Conservation (phyloP, 2,888 invertebrate genomes). For the Cryptops parisi region DNA sequence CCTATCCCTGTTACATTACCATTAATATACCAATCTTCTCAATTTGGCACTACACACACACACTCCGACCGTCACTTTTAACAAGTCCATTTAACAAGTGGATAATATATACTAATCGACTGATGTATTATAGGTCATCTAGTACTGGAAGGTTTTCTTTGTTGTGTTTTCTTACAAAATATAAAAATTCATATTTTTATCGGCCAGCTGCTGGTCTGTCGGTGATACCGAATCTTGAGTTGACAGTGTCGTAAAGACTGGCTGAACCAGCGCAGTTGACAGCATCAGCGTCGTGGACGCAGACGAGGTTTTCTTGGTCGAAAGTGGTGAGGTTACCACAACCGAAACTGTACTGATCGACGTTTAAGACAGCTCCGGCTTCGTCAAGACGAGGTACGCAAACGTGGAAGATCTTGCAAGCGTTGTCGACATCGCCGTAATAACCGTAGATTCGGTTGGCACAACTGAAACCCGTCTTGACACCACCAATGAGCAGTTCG, state of each 20-base stretch:
- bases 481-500: slow-evolving; percentile 23
- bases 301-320: slow-evolving; percentile 22
- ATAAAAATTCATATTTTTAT: no score
- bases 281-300: slow-evolving; percentile 19
- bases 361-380: slow-evolving; percentile 15
- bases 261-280: slow-evolving; percentile 20
- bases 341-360: slow-evolving; percentile 19
- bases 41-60: no score
- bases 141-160: no score
- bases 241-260: slow-evolving; percentile 20
- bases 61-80: no score
- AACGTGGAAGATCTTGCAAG: slow-evolving; percentile 21
- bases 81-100: no score
- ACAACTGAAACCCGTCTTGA: slow-evolving; percentile 24
- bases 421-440: slow-evolving; percentile 21
- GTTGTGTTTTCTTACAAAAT: no score
- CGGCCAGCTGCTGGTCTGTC: slow-evolving; percentile 4
- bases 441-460: slow-evolving; percentile 23
- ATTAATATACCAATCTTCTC: no score
- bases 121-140: no score
- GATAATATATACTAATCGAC: no score
- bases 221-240: slow-evolving; percentile 20
- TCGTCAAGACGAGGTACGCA: slow-evolving; percentile 18
- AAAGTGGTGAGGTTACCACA: slow-evolving; percentile 22
- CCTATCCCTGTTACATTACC: no score